Conservation (phyloP, 2,113 vertebrate species). For the Lasiurus cinereus region DNA sequence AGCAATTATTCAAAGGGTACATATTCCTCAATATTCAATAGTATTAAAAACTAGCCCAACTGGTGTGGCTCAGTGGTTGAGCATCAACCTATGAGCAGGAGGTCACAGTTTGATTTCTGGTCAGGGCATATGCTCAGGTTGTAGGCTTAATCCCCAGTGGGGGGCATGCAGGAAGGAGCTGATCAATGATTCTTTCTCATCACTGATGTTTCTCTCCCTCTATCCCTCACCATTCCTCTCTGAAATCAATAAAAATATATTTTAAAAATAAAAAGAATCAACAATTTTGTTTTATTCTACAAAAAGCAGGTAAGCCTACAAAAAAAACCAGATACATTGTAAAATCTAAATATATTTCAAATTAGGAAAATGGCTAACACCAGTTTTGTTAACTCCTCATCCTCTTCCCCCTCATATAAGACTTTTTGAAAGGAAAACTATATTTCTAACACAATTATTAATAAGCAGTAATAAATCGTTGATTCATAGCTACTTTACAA, state of each 20-base stretch:
- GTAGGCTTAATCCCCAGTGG: too few relatives aligned
- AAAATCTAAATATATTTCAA: constrained; percentile 48
- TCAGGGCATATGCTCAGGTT: too few relatives aligned
- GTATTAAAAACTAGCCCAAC: neutral
- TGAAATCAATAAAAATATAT: too few relatives aligned
- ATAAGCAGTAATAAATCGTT: constrained; percentile 36
- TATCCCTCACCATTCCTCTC: too few relatives aligned
- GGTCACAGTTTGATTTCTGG: too few relatives aligned
- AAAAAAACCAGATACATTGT: neutral
- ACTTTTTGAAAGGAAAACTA: constrained; percentile 39
- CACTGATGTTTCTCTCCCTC: neutral
- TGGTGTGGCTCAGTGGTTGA: too few relatives aligned
- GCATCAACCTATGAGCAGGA: too few relatives aligned
- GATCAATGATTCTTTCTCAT: too few relatives aligned
- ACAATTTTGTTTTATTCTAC: neutral
- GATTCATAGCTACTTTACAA: constrained; percentile 9
- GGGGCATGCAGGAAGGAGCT: too few relatives aligned
- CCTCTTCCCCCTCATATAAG: neutral
- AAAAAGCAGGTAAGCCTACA: constrained; percentile 20
- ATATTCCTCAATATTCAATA: neutral
- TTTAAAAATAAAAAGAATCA: neutral
- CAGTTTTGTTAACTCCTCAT: neutral
- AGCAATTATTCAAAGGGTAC: constrained; percentile 15
- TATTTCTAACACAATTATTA: constrained; percentile 24
- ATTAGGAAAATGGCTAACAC: constrained; percentile 32